A percentile compares a stretch with the other conserved stretches of the same genome.
phyloP scores from a whole-genome alignment of 2,888 invertebrate species.

The Leucozona laternaria region DNA sequence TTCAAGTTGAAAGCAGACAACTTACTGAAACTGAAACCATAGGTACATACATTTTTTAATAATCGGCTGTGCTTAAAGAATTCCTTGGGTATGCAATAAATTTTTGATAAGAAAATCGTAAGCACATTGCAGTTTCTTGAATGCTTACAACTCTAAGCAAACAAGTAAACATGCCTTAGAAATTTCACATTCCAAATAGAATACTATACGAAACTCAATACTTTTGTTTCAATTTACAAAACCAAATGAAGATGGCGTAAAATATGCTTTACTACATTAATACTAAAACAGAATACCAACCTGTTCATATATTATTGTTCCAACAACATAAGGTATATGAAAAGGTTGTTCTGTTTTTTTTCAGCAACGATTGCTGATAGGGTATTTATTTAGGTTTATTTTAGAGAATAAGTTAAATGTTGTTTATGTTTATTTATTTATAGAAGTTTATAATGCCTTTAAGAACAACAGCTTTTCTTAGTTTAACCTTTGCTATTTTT shows the following conservation, averaged over 20 bases:
- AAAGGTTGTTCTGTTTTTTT: conserved; percentile 53
- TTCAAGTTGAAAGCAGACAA: neutral
- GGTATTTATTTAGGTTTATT: conserved; percentile 25
- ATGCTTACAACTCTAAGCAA: conserved; percentile 37
- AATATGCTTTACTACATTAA: conserved; percentile 84
- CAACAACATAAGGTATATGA: conserved; percentile 60
- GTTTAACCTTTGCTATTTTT: conserved; percentile 51
- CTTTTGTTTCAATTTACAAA: conserved; percentile 1
- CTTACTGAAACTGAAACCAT: neutral
- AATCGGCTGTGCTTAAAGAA: conserved; percentile 67
- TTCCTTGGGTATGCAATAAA: conserved; percentile 73
- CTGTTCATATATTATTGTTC: conserved; percentile 78
- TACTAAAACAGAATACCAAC: conserved; percentile 80
- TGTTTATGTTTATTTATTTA: conserved; percentile 23
- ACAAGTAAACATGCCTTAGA: conserved; percentile 30
- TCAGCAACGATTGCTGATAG: neutral
- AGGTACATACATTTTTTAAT: neutral
- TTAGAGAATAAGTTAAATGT: conserved; percentile 47
- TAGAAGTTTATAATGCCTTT: conserved; percentile 25
- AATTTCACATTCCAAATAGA: conserved; percentile 38
- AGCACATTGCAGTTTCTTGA: conserved; percentile 60
- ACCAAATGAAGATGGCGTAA: conserved; percentile 82
- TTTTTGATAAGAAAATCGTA: conserved; percentile 65
- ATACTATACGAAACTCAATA: neutral
- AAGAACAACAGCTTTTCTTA: conserved; percentile 51